Evolutionary conservation across 2,113 vertebrate genomes (phyloP), one percentile per base, ranked within the genome.

Genomic region (Fukomys damarensis): DNA sequence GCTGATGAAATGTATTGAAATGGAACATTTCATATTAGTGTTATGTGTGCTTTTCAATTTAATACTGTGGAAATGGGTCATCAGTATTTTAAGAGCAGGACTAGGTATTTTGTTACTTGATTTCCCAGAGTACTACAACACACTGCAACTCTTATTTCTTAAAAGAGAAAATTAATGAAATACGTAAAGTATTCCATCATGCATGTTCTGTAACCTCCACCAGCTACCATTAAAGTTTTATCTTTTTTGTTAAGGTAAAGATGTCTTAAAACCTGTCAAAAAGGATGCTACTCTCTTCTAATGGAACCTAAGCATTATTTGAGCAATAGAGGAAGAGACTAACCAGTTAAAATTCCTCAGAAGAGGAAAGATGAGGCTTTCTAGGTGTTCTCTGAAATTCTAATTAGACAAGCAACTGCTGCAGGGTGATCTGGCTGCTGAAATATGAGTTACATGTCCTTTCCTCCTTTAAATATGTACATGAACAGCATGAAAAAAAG

Each of bases 371-470:
- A 52, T 92, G 66, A 94, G 52, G 35, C n/a, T 43, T 86, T 85
- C 22, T 89, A 89, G 70, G 52, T 77, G 65, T 88, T 65, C 86
- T 95, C 91, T 91, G 87, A 89, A 93, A 96, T 93, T 93, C 22
- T 89, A 58, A 93, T 91, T 91, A 96, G 17, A 30, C 30, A 61
- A 22, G 43, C 22, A 88, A 91, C 59, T 89, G 32, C 52, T 86
- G n/a, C n/a, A 85, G 87, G 22, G 54, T 90, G 35, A 68, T 81
- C 22, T 58, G 65, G 35, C 43, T 81, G 22, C 59, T 91, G n/a
- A 88, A 91, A 93, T n/a, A 32, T 68, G 43, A 5, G 14, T n/a
- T 95, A 13, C 70, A n/a, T 66, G 10, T 66, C 9, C 54, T 10
- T 32, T 74, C 41, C 7, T 32, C 52, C n/a, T 88, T 66, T 81